phyloP scores from a whole-genome alignment of 2,113 vertebrate genomes.

The Thymallus thymallus region DNA sequence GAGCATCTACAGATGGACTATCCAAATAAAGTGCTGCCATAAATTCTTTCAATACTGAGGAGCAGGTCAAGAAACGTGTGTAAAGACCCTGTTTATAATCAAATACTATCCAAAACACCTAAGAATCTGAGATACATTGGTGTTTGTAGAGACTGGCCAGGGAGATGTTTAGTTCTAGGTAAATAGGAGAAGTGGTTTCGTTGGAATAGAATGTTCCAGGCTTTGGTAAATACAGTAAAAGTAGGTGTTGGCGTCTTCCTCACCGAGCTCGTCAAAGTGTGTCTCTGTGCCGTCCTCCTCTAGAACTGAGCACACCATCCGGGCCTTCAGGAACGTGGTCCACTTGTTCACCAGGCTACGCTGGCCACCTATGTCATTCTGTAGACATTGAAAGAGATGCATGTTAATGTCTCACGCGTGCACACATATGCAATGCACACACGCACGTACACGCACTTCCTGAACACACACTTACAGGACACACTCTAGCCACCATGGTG shows the following conservation, averaged over 20 bases:
- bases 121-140: not conserved
- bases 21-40: not conserved
- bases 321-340: constrained; percentile 95
- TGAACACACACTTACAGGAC: constrained; percentile 81
- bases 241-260: constrained; percentile 15
- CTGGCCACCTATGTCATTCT: constrained; percentile 96
- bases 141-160: not conserved
- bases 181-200: not conserved
- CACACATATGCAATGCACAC: not conserved
- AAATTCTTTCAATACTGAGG: not conserved
- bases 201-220: not conserved
- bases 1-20: too few relatives aligned
- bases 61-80: not conserved
- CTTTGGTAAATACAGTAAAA: too few relatives aligned
- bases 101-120: not conserved
- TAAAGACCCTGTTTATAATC: not conserved
- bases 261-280: constrained; percentile 94
- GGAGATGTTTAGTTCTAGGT: not conserved
- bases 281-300: constrained; percentile 96
- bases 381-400: constrained; percentile 14
- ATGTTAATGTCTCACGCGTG: not conserved
- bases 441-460: not conserved
- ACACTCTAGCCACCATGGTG: constrained; percentile 95
- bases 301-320: constrained; percentile 94
- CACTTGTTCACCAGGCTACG: constrained; percentile 98